These are phyloP conservation scores for Xestia sexstrigata DNA, from an alignment of 2,888 invertebrate genomes.

Conservation along the genomic window DNA sequence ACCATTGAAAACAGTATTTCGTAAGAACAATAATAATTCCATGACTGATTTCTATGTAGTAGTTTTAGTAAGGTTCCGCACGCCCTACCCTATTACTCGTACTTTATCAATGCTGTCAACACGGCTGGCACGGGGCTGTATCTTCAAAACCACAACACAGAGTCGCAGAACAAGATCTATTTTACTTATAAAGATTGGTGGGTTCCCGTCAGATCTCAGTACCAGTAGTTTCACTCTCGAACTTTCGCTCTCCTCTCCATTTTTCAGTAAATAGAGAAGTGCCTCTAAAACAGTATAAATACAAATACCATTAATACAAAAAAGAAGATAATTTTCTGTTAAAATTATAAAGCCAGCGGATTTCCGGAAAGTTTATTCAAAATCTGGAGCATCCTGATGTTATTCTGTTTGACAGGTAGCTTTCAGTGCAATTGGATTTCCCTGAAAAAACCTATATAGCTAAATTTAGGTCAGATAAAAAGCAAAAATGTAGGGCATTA, in stretches of 20 bases:
- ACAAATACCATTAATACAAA: no score
- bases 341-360: not conserved
- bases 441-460: not conserved
- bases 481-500: slow-evolving; percentile 2
- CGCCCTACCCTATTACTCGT: not conserved
- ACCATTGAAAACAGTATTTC: not conserved
- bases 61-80: not conserved
- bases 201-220: not conserved
- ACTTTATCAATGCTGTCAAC: not conserved
- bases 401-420: slow-evolving; percentile 27
- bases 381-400: not conserved
- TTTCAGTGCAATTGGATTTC: slow-evolving; percentile 8
- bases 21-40: not conserved
- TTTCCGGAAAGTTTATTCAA: not conserved
- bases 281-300: not conserved
- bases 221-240: not conserved
- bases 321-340: not conserved
- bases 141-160: not conserved
- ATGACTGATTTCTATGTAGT: not conserved
- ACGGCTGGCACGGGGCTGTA: not conserved
- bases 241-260: not conserved
- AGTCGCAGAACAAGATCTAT: not conserved
- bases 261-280: not conserved
- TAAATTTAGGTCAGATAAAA: slow-evolving; percentile 1
- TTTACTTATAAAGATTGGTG: not conserved